Percentiles rank a stretch among this genome's conserved stretches.
Evolutionary conservation across 2,888 invertebrate genomes (phyloP).

Genomic region (Cephonodes hylas): DNA sequence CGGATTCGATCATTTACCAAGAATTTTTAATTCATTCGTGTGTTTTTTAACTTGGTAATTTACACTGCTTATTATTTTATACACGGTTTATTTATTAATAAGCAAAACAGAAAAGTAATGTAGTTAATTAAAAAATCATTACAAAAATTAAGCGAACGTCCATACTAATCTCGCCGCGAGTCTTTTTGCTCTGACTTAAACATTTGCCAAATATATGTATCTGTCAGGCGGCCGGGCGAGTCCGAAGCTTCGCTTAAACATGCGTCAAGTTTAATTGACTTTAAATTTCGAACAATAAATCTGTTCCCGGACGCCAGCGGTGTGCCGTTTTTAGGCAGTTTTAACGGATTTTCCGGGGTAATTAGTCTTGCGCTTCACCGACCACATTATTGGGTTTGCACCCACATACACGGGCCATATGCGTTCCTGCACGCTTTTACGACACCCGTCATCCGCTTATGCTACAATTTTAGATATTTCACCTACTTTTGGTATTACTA

Average conservation of each 20-base stretch:
- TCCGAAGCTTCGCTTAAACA: slow-evolving; percentile 36
- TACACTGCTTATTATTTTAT: too few species aligned
- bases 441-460: background rate
- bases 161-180: background rate
- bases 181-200: slow-evolving; percentile 10
- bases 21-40: too few species aligned
- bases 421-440: background rate
- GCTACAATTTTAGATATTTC: slow-evolving; percentile 10
- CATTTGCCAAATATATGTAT: slow-evolving; percentile 40
- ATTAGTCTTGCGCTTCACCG: slow-evolving; percentile 12
- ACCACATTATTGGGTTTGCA: slow-evolving; percentile 7
- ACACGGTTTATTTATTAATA: too few species aligned
- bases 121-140: background rate
- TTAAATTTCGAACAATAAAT: slow-evolving; percentile 53
- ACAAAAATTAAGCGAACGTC: background rate
- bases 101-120: too few species aligned
- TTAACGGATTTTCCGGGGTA: slow-evolving; percentile 18
- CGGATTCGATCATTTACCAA: too few species aligned
- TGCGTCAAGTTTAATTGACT: slow-evolving; percentile 51
- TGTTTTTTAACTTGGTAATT: too few species aligned
- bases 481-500: background rate
- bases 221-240: slow-evolving; percentile 29
- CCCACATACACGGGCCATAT: background rate
- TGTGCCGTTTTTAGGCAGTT: slow-evolving; percentile 16
- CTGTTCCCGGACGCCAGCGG: slow-evolving; percentile 38